These are phyloP conservation scores for Brachionus manjavacas DNA, from an alignment of 1,140 invertebrate species.

Conservation along the genomic window DNA sequence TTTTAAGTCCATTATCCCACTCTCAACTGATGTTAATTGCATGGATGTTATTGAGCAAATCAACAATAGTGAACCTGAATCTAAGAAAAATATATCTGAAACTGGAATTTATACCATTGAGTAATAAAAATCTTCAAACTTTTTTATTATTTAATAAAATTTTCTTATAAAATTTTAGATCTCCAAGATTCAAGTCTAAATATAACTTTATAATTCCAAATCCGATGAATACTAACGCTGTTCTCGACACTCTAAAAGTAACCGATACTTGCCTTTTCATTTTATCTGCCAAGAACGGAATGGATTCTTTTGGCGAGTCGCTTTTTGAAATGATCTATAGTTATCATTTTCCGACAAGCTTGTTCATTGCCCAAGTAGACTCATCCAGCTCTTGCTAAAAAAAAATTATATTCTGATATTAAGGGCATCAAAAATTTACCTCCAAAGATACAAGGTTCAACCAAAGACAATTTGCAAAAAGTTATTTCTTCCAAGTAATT, in stretches of 20 bases:
- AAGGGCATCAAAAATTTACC: conserved; percentile 18
- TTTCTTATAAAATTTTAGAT: background rate
- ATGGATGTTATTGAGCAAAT: conserved; percentile 20
- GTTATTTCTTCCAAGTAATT: conserved; percentile 66
- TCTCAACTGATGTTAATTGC: conserved; percentile 34
- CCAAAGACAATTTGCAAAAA: conserved; percentile 71
- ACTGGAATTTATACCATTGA: conserved; percentile 21
- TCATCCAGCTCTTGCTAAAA: background rate
- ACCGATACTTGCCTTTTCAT: conserved; percentile 32
- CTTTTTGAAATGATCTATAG: conserved; percentile 26
- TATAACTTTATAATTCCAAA: conserved; percentile 37
- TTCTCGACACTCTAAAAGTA: conserved; percentile 30
- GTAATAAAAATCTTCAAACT: background rate
- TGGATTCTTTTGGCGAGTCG: conserved; percentile 28
- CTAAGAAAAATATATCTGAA: background rate
- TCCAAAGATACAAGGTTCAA: conserved; percentile 65
- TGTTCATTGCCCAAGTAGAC: conserved; percentile 1
- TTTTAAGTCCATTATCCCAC: conserved; percentile 19
- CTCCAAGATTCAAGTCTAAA: conserved; percentile 10
- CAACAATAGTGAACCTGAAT: conserved; percentile 17
- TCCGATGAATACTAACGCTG: conserved; percentile 2
- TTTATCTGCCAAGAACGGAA: conserved; percentile 21
- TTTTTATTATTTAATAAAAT: background rate
- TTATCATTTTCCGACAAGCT: background rate
- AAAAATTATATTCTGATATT: background rate